A percentile compares a stretch with the other conserved stretches of the same genome.
Evolutionary conservation across 1,140 invertebrate genomes (phyloP).

Genomic region (Agrypnia vestita): DNA sequence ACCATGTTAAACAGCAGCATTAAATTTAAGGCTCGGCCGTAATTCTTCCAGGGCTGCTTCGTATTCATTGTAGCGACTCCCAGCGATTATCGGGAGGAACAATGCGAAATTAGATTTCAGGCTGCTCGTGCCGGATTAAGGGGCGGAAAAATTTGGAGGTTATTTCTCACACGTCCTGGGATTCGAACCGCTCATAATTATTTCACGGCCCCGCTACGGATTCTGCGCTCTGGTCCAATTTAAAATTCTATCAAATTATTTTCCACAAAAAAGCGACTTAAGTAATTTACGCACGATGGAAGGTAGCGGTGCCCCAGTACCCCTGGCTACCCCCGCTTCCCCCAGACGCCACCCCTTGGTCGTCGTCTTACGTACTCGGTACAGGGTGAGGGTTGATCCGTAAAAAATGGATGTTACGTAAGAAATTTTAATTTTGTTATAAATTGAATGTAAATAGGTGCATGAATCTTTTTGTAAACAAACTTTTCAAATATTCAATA

Average conservation of each 20-base stretch:
- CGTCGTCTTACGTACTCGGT: background rate
- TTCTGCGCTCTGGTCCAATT: conserved; percentile 48
- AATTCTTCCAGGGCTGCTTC: conserved; percentile 14
- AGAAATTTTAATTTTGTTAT: no score
- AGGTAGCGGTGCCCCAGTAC: conserved; percentile 23
- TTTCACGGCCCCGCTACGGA: conserved; percentile 37
- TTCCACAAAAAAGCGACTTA: conserved; percentile 51
- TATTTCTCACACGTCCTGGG: conserved; percentile 44
- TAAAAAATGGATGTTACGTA: no score
- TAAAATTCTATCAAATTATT: conserved; percentile 57
- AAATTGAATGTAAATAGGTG: no score
- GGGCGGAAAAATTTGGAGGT: background rate
- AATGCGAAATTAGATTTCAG: conserved; percentile 35
- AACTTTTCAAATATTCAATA: no score
- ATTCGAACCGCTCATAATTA: conserved; percentile 48
- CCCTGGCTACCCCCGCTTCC: background rate
- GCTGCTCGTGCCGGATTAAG: background rate
- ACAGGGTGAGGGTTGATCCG: no score
- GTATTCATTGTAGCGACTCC: conserved; percentile 29
- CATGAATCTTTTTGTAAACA: no score
- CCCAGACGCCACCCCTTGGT: background rate
- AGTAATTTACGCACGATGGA: conserved; percentile 54
- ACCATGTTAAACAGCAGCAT: conserved; percentile 8
- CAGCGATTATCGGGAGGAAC: conserved; percentile 30
- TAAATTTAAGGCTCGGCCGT: conserved; percentile 18